Evolutionary conservation across 92 coral and sea anemone species (phyloP).

Genomic region (Meandrina meandrites): DNA sequence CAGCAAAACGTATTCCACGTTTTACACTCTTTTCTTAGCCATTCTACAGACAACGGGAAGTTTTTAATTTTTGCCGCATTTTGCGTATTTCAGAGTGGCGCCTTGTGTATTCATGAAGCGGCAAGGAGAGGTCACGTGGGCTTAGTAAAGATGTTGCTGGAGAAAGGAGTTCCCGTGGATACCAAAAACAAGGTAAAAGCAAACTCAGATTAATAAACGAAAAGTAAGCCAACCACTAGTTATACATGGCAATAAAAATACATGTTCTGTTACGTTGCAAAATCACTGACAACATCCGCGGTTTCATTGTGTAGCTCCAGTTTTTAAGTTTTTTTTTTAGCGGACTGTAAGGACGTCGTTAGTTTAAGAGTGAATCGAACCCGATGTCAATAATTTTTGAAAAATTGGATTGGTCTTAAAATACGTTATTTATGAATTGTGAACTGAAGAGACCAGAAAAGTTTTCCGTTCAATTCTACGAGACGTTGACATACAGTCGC

Average conservation of each 20-base stretch:
- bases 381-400: background rate
- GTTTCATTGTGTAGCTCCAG: too few species aligned
- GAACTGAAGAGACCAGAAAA: too few species aligned
- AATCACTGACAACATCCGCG: too few species aligned
- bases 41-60: background rate
- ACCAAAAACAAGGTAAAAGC: constrained; percentile 72
- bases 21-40: background rate
- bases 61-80: background rate
- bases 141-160: constrained; percentile 79
- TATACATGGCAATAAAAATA: too few species aligned
- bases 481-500: too few species aligned
- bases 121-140: constrained; percentile 87
- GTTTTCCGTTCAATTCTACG: too few species aligned
- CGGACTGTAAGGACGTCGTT: background rate
- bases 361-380: background rate
- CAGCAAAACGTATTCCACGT: background rate
- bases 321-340: background rate
- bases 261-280: too few species aligned
- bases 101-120: constrained; percentile 86
- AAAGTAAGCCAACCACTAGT: too few species aligned
- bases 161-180: constrained; percentile 91
- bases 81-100: constrained; percentile 69
- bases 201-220: background rate
- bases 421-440: too few species aligned
- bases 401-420: background rate